Conservation (phyloP, 2,797 vertebrate genomes). For the Triplophysa bombifrons region DNA sequence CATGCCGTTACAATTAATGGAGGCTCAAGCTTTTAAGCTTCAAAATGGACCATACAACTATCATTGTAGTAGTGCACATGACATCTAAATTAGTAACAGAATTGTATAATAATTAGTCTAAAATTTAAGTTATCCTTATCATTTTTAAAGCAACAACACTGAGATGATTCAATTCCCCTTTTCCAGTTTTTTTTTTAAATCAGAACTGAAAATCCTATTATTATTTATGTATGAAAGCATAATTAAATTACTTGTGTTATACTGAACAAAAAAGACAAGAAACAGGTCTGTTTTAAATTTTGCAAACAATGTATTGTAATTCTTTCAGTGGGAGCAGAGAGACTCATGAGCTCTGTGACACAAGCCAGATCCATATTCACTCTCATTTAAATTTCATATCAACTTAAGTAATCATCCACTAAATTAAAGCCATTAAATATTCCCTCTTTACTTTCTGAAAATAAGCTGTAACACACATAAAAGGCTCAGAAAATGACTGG, state of each 20-base stretch:
- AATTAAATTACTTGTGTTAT: background rate
- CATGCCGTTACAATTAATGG: background rate
- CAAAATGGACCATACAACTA: background rate
- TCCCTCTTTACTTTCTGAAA: background rate
- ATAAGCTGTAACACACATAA: background rate
- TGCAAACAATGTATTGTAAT: too few relatives aligned
- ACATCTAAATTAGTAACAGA: too few relatives aligned
- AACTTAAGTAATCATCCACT: constrained; percentile 3
- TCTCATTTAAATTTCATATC: background rate
- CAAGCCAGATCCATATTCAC: background rate
- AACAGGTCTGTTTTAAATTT: too few relatives aligned
- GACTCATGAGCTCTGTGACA: background rate
- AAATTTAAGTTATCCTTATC: too few relatives aligned
- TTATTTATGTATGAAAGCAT: background rate
- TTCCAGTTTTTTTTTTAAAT: background rate
- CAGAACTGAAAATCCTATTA: background rate
- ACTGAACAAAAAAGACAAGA: too few relatives aligned
- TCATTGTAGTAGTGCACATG: too few relatives aligned
- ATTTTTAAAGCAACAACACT: too few relatives aligned
- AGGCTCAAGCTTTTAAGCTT: background rate
- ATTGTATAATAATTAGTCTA: too few relatives aligned
- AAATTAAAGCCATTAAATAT: background rate
- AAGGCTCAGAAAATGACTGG: background rate
- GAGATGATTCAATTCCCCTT: too few relatives aligned
- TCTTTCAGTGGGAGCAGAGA: background rate